Conservation (phyloP, 1,140 invertebrate genomes). For the Lepeophtheirus salmonis region DNA sequence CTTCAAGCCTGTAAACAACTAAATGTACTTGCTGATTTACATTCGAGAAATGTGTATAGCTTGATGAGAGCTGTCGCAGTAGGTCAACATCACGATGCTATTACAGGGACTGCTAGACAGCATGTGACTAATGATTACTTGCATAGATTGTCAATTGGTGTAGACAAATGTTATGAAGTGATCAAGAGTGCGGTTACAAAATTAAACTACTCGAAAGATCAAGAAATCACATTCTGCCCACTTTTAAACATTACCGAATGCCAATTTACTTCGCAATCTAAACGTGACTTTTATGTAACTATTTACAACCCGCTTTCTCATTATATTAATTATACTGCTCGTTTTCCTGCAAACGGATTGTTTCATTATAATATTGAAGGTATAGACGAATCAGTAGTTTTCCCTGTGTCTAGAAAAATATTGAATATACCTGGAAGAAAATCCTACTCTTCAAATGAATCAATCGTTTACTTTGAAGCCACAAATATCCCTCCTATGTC, state of each 20-base stretch:
- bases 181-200: background rate
- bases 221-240: background rate
- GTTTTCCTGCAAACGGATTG: background rate
- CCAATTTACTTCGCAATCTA: background rate
- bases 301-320: background rate
- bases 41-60: background rate
- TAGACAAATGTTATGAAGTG: background rate
- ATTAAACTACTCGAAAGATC: background rate
- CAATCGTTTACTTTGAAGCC: background rate
- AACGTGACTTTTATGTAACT: background rate
- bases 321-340: background rate
- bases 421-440: background rate
- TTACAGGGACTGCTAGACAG: slow-evolving; percentile 64
- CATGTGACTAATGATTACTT: slow-evolving; percentile 67
- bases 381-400: background rate
- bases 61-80: slow-evolving; percentile 27
- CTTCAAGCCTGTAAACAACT: slow-evolving; percentile 29
- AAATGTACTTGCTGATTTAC: background rate
- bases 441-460: background rate
- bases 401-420: background rate
- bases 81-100: slow-evolving; percentile 42
- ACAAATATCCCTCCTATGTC: background rate
- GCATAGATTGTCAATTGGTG: background rate
- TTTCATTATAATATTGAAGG: background rate
- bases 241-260: background rate